These are phyloP conservation scores for Chionis minor DNA, from an alignment of 2,113 vertebrate species.

Conservation along the genomic window DNA sequence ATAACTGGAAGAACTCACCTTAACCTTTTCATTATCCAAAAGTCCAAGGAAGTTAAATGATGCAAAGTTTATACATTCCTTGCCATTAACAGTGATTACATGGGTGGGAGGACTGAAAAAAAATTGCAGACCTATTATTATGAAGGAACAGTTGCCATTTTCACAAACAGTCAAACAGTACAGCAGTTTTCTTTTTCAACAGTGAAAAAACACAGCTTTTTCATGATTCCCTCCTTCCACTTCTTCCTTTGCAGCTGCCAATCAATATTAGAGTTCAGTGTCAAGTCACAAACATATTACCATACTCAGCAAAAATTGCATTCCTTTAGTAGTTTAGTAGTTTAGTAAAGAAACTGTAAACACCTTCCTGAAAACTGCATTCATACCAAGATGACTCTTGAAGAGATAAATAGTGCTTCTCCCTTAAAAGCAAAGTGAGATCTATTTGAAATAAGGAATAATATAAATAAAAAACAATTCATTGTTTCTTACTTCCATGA, in stretches of 20 bases:
- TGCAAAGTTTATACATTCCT: slow-evolving; percentile 93
- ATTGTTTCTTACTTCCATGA: not conserved
- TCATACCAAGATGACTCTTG: not conserved
- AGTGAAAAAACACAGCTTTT: not conserved
- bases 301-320: not conserved
- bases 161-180: not conserved
- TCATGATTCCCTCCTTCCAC: not conserved
- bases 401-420: not conserved
- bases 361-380: not conserved
- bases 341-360: not conserved
- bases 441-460: not conserved
- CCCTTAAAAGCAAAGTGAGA: not conserved
- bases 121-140: slow-evolving; percentile 6
- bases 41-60: slow-evolving; percentile 97
- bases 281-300: not conserved
- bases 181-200: not conserved
- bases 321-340: too few relatives aligned
- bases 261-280: not conserved
- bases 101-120: slow-evolving; percentile 87
- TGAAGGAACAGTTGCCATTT: not conserved
- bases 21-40: slow-evolving; percentile 88
- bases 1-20: slow-evolving; percentile 76
- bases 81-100: slow-evolving; percentile 90
- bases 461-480: not conserved
- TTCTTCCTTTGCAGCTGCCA: not conserved